Evolutionary conservation across 2,113 vertebrate species (phyloP).

Genomic region (Oenanthe melanoleuca): DNA sequence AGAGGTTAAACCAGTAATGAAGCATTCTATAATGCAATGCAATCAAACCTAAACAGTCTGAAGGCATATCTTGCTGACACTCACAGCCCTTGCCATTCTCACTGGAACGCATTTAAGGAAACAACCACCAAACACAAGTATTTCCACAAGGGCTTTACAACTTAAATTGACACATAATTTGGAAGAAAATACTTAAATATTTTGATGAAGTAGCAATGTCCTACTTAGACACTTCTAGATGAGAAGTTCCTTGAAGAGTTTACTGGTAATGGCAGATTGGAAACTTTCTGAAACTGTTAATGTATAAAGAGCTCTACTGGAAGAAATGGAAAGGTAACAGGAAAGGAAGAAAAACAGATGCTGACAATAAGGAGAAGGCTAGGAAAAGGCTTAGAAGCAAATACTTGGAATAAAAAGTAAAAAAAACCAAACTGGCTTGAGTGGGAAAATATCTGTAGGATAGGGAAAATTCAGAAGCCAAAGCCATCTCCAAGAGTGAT

Average conservation of each 20-base stretch:
- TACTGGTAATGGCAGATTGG: background rate
- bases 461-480: background rate
- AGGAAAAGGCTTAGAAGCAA: background rate
- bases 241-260: slow-evolving; percentile 20
- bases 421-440: background rate
- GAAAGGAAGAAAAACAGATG: background rate
- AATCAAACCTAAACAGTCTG: slow-evolving; percentile 73
- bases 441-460: background rate
- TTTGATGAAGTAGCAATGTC: slow-evolving; percentile 34
- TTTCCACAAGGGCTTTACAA: slow-evolving; percentile 17
- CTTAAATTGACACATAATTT: slow-evolving; percentile 37
- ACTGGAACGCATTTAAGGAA: slow-evolving; percentile 9
- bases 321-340: background rate
- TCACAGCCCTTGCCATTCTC: slow-evolving; percentile 17
- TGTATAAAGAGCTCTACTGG: background rate
- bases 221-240: background rate
- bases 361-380: background rate
- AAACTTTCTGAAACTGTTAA: slow-evolving; percentile 52
- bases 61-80: slow-evolving; percentile 50
- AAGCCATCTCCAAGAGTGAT: background rate
- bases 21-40: slow-evolving; percentile 73
- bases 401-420: background rate
- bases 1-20: slow-evolving; percentile 77
- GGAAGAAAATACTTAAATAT: slow-evolving; percentile 39
- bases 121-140: background rate